Evolutionary conservation across 1,140 invertebrate species (phyloP).

Genomic region (Drosophila kepulauana): DNA sequence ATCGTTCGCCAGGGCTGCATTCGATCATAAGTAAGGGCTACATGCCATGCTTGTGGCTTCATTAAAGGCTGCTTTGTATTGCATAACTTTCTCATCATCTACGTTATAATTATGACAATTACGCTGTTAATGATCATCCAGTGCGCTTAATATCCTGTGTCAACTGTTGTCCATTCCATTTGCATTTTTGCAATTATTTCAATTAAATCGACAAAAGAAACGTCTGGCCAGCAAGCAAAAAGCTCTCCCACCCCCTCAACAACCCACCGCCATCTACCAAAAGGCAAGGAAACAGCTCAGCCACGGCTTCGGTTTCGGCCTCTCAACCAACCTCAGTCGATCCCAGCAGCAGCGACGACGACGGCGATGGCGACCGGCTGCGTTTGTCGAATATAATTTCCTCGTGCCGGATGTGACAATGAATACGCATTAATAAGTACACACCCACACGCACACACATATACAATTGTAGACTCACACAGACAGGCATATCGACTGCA

Average conservation of each 20-base stretch:
- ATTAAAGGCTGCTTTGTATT: conserved; percentile 3
- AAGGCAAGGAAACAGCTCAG: conserved; percentile 43
- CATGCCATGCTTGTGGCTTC: background rate
- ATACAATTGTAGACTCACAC: conserved; percentile 9
- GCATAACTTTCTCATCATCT: background rate
- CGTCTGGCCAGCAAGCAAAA: conserved; percentile 44
- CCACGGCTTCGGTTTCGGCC: too few species aligned
- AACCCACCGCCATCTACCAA: too few species aligned
- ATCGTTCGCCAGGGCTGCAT: background rate
- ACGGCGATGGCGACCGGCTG: conserved; percentile 14
- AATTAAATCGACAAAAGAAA: conserved; percentile 80
- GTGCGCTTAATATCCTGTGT: conserved; percentile 64
- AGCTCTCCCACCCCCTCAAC: conserved; percentile 1
- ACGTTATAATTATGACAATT: conserved; percentile 1
- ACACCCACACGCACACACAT: conserved; percentile 45
- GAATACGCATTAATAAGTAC: conserved; percentile 82
- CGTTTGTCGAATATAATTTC: conserved; percentile 77
- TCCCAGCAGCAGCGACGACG: conserved; percentile 25
- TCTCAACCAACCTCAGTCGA: too few species aligned
- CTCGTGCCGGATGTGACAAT: conserved; percentile 79
- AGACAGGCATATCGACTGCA: background rate
- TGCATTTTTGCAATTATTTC: conserved; percentile 84
- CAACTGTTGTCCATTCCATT: conserved; percentile 79
- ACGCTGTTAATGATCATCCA: conserved; percentile 4
- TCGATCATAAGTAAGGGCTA: background rate